phyloP scores from a whole-genome alignment of 1,140 invertebrate species.

The Diorhabda carinulata region DNA sequence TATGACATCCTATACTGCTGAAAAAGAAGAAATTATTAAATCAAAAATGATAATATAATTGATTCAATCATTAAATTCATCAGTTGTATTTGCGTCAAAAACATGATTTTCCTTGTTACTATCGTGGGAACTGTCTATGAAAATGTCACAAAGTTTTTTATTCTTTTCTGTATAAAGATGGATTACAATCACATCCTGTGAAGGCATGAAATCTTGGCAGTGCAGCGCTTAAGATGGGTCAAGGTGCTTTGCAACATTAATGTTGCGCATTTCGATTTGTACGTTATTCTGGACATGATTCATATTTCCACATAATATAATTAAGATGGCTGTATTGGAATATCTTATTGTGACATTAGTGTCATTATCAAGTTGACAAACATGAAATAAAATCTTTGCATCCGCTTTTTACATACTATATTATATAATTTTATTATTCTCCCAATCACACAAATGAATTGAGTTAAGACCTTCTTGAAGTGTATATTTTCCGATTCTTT shows the following conservation, averaged over 20 bases:
- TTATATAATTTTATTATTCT: constrained; percentile 27
- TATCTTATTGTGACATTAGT: constrained; percentile 30
- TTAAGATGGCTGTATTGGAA: constrained; percentile 40
- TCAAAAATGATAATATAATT: too few species aligned
- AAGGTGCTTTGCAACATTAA: constrained; percentile 22
- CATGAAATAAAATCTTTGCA: constrained; percentile 32
- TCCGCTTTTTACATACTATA: constrained; percentile 40
- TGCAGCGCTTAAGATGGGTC: constrained; percentile 29
- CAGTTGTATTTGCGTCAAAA: too few species aligned
- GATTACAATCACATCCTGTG: constrained; percentile 36
- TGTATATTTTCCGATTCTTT: constrained; percentile 35
- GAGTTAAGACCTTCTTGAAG: constrained; percentile 34
- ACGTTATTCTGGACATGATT: constrained; percentile 28
- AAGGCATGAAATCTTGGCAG: constrained; percentile 45
- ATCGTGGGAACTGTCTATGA: too few species aligned
- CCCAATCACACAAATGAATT: constrained; percentile 38
- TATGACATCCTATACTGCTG: too few species aligned
- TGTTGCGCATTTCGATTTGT: constrained; percentile 32
- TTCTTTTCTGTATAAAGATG: constrained; percentile 21
- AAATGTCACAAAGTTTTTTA: too few species aligned
- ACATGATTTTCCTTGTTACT: too few species aligned
- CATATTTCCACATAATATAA: constrained; percentile 41
- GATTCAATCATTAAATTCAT: too few species aligned
- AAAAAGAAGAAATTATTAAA: too few species aligned
- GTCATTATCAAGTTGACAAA: constrained; percentile 1